phyloP scores from a whole-genome alignment of 2,888 invertebrate genomes.

The Agelastica alni region DNA sequence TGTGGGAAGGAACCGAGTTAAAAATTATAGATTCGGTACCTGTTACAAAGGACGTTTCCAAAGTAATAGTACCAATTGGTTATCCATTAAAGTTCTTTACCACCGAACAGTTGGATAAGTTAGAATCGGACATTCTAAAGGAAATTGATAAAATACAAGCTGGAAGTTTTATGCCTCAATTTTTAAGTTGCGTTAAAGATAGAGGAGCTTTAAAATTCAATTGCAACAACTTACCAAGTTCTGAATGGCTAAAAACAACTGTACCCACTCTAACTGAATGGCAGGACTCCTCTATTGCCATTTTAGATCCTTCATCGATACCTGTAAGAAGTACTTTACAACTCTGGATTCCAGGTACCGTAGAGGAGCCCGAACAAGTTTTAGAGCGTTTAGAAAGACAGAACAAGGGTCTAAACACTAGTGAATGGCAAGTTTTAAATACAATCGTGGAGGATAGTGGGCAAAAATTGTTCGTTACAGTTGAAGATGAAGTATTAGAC shows the following conservation, averaged over 20 bases:
- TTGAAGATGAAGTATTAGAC: slow-evolving; percentile 19
- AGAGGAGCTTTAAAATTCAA: slow-evolving; percentile 21
- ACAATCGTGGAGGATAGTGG: slow-evolving; percentile 19
- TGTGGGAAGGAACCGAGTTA: slow-evolving; percentile 24
- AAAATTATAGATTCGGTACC: slow-evolving; percentile 24
- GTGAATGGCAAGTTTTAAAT: slow-evolving; percentile 23
- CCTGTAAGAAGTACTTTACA: slow-evolving; percentile 23
- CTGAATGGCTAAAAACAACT: slow-evolving; percentile 24
- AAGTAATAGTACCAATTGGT: slow-evolving; percentile 20
- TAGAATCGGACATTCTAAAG: slow-evolving; percentile 21
- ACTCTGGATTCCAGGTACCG: slow-evolving; percentile 21
- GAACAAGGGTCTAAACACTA: slow-evolving; percentile 23
- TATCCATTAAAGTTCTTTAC: slow-evolving; percentile 24
- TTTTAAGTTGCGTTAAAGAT: slow-evolving; percentile 21
- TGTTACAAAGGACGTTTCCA: slow-evolving; percentile 18
- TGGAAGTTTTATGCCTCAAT: slow-evolving; percentile 27
- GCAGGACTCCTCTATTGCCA: slow-evolving; percentile 20
- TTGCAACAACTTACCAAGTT: slow-evolving; percentile 24
- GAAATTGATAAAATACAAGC: slow-evolving; percentile 21
- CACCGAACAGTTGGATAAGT: slow-evolving; percentile 17
- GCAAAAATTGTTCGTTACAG: slow-evolving; percentile 23
- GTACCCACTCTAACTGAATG: slow-evolving; percentile 16
- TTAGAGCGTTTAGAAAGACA: slow-evolving; percentile 24
- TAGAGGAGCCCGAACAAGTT: slow-evolving; percentile 23
- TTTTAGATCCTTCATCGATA: slow-evolving; percentile 19